Conservation (phyloP, 2,113 vertebrate species). For the Tragelaphus imberbis region DNA sequence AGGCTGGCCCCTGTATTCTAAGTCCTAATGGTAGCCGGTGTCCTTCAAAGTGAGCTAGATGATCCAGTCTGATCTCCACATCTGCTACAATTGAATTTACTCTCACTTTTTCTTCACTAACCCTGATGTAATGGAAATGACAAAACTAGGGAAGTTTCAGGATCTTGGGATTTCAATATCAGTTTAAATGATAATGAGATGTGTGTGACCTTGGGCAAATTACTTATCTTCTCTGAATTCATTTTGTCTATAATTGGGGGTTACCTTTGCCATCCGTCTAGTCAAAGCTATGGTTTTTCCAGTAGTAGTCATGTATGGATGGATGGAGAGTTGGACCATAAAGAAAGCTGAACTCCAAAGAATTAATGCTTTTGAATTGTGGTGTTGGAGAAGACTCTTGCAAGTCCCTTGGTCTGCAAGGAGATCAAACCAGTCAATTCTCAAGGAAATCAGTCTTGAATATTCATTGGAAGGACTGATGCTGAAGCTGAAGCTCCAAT, state of each 20-base stretch:
- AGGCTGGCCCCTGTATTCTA: not conserved
- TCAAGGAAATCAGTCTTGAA: not conserved
- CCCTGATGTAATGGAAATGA: not conserved
- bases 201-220: not conserved
- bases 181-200: not conserved
- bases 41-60: not conserved
- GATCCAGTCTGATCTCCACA: not conserved
- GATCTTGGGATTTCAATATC: not conserved
- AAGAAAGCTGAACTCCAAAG: not conserved
- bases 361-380: not conserved
- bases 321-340: not conserved
- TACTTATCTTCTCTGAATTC: not conserved
- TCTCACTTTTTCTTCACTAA: not conserved
- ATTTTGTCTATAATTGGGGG: not conserved
- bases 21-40: not conserved
- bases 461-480: not conserved
- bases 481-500: not conserved
- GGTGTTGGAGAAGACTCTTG: not conserved
- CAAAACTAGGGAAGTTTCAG: not conserved
- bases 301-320: not conserved
- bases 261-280: not conserved
- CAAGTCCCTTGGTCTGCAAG: not conserved
- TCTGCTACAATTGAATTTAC: not conserved
- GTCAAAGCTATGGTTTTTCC: not conserved
- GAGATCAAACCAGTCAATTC: not conserved